Evolutionary conservation across 2,797 vertebrate genomes (phyloP).

Genomic region (Poecilia velifera): DNA sequence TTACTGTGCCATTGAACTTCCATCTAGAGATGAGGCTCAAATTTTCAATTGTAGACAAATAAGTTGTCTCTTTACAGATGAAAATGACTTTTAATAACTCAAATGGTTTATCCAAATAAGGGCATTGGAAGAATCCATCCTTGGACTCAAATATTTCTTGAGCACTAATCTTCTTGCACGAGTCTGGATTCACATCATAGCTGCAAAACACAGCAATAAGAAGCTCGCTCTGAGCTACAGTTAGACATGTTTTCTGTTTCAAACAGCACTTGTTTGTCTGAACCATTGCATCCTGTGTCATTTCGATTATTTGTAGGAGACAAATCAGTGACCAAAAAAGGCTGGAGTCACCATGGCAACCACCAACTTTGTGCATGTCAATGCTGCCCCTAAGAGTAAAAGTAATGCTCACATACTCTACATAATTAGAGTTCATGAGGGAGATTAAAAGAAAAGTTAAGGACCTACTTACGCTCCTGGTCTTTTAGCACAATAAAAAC

Average conservation of each 20-base stretch:
- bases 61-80: neutral
- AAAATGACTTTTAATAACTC: neutral
- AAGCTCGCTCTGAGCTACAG: neutral
- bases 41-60: neutral
- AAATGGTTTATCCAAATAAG: neutral
- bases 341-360: neutral
- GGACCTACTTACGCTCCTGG: neutral
- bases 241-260: neutral
- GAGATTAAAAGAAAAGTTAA: conserved; percentile 1
- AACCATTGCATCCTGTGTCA: neutral
- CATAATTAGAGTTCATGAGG: neutral
- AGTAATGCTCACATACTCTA: neutral
- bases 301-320: neutral
- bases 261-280: neutral
- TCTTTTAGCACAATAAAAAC: neutral
- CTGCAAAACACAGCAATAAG: neutral
- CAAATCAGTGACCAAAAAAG: neutral
- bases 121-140: neutral
- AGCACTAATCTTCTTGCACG: neutral
- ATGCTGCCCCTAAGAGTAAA: neutral
- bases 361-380: neutral
- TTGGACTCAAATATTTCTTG: neutral
- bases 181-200: neutral
- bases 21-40: neutral
- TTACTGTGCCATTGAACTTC: neutral